A percentile compares a stretch with the other conserved stretches of the same genome.
Evolutionary conservation across 1,140 invertebrate genomes (phyloP).

Genomic region (Tetranychus cinnabarinus): DNA sequence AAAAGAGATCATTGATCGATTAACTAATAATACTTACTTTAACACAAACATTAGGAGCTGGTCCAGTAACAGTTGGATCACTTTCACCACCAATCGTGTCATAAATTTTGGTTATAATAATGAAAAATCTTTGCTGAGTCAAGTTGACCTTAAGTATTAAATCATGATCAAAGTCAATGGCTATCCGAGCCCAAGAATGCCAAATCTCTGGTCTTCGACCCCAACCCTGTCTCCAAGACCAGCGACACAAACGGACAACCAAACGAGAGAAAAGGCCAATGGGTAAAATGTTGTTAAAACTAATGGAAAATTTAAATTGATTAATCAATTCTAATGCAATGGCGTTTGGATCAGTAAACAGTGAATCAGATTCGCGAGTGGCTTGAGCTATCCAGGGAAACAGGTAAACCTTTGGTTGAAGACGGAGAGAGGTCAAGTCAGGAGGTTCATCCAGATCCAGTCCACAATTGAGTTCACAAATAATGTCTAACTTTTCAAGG

Average conservation of each 20-base stretch:
- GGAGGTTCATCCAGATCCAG: slow-evolving; percentile 1
- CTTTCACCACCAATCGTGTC: slow-evolving; percentile 1
- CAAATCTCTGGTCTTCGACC: slow-evolving; percentile 8
- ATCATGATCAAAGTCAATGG: slow-evolving; percentile 14
- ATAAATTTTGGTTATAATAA: slow-evolving; percentile 8
- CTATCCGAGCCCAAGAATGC: slow-evolving; percentile 6
- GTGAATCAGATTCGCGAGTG: neutral
- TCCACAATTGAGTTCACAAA: slow-evolving; percentile 9
- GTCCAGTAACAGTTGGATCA: neutral
- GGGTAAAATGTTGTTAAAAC: slow-evolving; percentile 7
- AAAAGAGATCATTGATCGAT: neutral
- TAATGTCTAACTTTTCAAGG: slow-evolving; percentile 12
- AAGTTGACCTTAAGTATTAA: slow-evolving; percentile 8
- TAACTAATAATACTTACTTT: slow-evolving; percentile 6
- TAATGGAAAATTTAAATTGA: slow-evolving; percentile 5
- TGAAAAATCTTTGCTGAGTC: neutral
- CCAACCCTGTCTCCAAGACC: slow-evolving; percentile 13
- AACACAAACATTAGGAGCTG: slow-evolving; percentile 12
- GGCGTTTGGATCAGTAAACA: neutral
- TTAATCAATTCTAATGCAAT: neutral
- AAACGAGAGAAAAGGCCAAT: slow-evolving; percentile 12
- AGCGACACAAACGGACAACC: slow-evolving; percentile 8
- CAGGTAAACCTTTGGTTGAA: slow-evolving; percentile 6
- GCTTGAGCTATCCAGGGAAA: slow-evolving; percentile 9
- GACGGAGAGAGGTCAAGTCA: slow-evolving; percentile 1